Evolutionary conservation across 2,113 vertebrate genomes (phyloP).

Genomic region (Podiceps cristatus): DNA sequence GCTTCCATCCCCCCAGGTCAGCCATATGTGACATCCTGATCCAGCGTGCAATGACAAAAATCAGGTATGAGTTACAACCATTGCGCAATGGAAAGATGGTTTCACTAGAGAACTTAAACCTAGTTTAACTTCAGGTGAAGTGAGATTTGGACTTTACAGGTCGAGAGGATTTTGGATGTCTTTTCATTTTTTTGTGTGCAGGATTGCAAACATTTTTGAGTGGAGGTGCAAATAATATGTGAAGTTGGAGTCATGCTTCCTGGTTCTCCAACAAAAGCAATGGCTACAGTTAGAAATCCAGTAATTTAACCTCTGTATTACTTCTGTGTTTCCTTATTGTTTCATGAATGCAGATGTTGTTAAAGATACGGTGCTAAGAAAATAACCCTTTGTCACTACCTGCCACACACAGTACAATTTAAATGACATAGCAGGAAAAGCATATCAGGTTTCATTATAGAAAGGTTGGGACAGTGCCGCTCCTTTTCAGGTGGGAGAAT

Average conservation of each 20-base stretch:
- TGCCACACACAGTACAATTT: neutral
- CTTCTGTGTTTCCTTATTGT: conserved; percentile 1
- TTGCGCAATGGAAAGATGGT: neutral
- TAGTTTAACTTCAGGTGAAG: neutral
- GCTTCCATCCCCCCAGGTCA: neutral
- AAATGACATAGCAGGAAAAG: neutral
- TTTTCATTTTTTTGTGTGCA: neutral
- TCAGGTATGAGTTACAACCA: neutral
- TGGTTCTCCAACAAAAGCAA: neutral
- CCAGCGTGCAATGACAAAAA: neutral
- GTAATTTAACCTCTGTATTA: conserved; percentile 25
- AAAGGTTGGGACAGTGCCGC: neutral
- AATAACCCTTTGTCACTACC: neutral
- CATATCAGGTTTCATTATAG: neutral
- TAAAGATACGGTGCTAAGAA: neutral
- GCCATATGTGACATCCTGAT: neutral
- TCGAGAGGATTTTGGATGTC: neutral
- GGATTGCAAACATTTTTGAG: neutral
- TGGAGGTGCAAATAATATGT: neutral
- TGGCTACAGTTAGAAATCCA: neutral
- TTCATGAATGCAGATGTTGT: neutral
- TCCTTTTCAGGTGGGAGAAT: neutral
- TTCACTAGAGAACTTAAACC: neutral
- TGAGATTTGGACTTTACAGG: neutral
- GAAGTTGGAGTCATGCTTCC: neutral